phyloP scores from a whole-genome alignment of 37 sponge, comb jelly and placozoan genomes.

The Cliona cf. orientalis region DNA sequence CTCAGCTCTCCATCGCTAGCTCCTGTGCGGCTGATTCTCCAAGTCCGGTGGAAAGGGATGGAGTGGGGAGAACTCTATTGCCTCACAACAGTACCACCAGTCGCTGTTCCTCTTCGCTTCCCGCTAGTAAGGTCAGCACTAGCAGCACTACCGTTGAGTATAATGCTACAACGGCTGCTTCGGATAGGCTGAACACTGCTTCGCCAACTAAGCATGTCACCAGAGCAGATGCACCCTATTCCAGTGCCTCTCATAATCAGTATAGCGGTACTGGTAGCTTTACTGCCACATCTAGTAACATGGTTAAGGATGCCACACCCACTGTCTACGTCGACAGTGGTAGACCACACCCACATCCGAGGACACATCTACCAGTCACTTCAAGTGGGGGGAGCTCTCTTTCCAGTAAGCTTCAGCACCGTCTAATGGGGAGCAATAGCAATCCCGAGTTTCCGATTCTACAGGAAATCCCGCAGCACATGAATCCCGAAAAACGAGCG shows the following conservation, averaged over 20 bases:
- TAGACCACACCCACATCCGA: too few species aligned
- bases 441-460: constrained; percentile 20
- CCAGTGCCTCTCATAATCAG: neutral
- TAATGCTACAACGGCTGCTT: neutral
- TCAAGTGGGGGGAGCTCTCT: too few species aligned
- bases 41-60: constrained; percentile 39
- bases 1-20: constrained; percentile 28
- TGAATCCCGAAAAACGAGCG: neutral
- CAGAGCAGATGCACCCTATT: neutral
- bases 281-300: too few species aligned
- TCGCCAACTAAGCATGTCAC: neutral
- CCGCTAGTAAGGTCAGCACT: neutral
- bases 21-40: constrained; percentile 29
- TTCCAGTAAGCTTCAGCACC: too few species aligned
- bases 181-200: neutral
- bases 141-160: too few species aligned
- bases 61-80: neutral
- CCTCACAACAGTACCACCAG: neutral
- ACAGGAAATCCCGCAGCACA: neutral
- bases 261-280: too few species aligned
- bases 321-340: too few species aligned
- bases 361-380: too few species aligned
- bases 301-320: too few species aligned
- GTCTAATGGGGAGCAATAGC: too few species aligned
- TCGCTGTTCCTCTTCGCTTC: neutral